Percentiles rank a stretch among this genome's conserved stretches.
phyloP scores from a whole-genome alignment of 2,797 vertebrate genomes.

The Cyclopterus lumpus region DNA sequence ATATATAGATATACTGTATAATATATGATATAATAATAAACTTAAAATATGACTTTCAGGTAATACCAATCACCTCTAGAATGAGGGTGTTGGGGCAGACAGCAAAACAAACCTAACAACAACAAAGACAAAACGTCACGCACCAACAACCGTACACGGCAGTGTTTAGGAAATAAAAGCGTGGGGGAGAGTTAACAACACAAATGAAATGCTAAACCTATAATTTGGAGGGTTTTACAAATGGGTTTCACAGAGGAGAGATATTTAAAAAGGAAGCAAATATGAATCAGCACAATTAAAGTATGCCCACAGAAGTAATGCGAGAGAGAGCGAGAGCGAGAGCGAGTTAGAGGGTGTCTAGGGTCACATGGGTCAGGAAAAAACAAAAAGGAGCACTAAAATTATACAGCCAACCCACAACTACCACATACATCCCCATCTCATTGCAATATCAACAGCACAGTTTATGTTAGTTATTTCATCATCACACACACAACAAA shows the following conservation, averaged over 20 bases:
- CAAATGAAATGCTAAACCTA: conserved; percentile 10
- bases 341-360: not conserved
- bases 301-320: not conserved
- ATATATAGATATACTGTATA: not conserved
- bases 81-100: not conserved
- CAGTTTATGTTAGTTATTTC: not conserved
- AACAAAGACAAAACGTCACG: conserved; percentile 14
- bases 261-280: conserved; percentile 31
- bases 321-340: no score
- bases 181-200: conserved; percentile 9
- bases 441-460: not conserved
- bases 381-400: conserved; percentile 21
- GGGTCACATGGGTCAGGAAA: conserved; percentile 8
- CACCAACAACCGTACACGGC: conserved; percentile 32
- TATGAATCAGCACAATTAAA: conserved; percentile 34
- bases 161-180: conserved; percentile 14
- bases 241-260: conserved; percentile 18
- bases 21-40: not conserved
- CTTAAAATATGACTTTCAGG: not conserved
- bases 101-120: not conserved
- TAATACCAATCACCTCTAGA: not conserved
- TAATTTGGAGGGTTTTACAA: conserved; percentile 33
- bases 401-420: not conserved
- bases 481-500: not conserved
- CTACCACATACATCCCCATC: no score